phyloP scores from a whole-genome alignment of 2,888 invertebrate species.

The Lysandra bellargus region DNA sequence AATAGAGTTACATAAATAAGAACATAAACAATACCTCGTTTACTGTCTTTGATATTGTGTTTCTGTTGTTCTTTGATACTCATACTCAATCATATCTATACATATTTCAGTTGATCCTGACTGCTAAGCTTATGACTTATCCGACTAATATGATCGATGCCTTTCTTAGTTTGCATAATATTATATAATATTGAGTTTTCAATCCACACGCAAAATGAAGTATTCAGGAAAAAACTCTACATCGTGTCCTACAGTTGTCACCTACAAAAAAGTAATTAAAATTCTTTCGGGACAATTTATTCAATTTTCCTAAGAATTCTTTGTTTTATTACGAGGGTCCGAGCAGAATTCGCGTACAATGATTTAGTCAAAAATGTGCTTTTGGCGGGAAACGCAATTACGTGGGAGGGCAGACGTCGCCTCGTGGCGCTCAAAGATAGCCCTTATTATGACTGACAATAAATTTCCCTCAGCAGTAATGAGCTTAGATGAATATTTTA shows the following conservation, averaged over 20 bases:
- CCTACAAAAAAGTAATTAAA: not conserved
- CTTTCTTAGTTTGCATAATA: too few relatives aligned
- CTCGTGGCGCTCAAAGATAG: not conserved
- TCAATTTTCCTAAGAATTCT: not conserved
- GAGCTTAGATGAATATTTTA: constrained; percentile 13
- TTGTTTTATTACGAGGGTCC: constrained; percentile 1
- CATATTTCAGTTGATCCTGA: too few relatives aligned
- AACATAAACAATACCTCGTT: too few relatives aligned
- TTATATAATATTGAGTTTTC: too few relatives aligned
- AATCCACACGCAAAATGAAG: too few relatives aligned
- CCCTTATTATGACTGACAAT: constrained; percentile 3
- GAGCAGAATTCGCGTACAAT: not conserved
- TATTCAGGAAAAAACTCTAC: not conserved
- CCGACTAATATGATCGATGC: too few relatives aligned
- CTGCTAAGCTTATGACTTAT: too few relatives aligned
- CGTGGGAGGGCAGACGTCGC: not conserved
- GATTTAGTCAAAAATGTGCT: not conserved
- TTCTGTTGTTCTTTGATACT: too few relatives aligned
- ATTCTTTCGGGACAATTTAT: not conserved
- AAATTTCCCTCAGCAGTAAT: not conserved
- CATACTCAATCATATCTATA: too few relatives aligned
- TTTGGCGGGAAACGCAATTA: constrained; percentile 5
- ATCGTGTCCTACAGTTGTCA: not conserved
- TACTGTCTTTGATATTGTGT: too few relatives aligned
- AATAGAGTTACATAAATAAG: too few relatives aligned